phyloP scores from a whole-genome alignment of 2,797 vertebrate species.

The Poliocrania exsul region DNA sequence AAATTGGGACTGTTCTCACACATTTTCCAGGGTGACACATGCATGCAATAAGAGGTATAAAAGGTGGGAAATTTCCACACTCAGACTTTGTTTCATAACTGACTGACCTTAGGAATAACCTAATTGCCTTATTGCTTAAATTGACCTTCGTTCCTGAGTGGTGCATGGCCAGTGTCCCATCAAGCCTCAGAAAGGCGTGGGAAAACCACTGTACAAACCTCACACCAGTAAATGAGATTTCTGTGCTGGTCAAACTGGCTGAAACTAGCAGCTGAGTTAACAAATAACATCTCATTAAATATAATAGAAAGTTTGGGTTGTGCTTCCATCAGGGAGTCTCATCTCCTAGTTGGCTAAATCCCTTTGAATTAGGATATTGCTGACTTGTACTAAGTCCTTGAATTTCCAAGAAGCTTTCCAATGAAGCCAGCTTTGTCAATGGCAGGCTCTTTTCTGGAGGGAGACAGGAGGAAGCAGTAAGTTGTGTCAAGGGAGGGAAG shows the following conservation, averaged over 20 bases:
- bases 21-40: not conserved
- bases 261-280: not conserved
- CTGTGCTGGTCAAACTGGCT: not conserved
- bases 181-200: not conserved
- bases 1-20: not conserved
- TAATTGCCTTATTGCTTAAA: not conserved
- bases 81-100: not conserved
- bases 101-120: not conserved
- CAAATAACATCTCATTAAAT: not conserved
- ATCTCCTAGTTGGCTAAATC: not conserved
- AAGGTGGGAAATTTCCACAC: not conserved
- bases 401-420: not conserved
- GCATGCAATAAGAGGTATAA: not conserved
- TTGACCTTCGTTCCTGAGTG: not conserved
- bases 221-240: not conserved
- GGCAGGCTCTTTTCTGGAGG: not conserved
- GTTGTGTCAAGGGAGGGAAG: not conserved
- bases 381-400: not conserved
- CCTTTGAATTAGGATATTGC: not conserved
- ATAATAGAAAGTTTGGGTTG: not conserved
- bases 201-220: not conserved
- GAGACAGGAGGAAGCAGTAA: not conserved
- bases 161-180: rapidly evolving
- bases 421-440: not conserved
- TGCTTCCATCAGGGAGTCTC: not conserved